Percentiles rank a stretch among this genome's conserved stretches.
Evolutionary conservation across 2,888 invertebrate species (phyloP).

Genomic region (Cheiracanthium punctorium): DNA sequence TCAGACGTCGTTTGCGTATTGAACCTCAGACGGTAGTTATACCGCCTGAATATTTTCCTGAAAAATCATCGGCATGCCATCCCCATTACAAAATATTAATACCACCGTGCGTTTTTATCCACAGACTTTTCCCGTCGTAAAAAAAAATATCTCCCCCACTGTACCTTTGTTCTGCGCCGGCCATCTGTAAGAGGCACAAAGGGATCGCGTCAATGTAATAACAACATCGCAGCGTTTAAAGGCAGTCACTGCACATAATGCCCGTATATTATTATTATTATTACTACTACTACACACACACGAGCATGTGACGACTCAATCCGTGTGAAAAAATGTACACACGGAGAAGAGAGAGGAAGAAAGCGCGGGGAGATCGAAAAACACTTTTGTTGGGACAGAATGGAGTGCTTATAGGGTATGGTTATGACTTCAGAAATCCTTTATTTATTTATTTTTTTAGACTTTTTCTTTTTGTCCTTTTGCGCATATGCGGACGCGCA

Average conservation of each 20-base stretch:
- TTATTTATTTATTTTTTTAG: no score
- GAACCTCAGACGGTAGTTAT: no score
- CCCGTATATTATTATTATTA: constrained; percentile 1
- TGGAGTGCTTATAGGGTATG: not conserved
- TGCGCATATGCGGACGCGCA: not conserved
- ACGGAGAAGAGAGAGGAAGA: no score
- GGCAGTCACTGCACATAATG: not conserved
- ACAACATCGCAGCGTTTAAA: constrained; percentile 3
- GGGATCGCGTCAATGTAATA: not conserved
- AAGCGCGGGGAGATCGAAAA: not conserved
- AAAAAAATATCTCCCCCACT: not conserved
- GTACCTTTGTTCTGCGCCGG: constrained; percentile 8
- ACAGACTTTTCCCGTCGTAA: not conserved
- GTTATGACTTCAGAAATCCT: no score
- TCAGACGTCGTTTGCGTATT: no score
- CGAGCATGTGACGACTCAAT: constrained; percentile 13
- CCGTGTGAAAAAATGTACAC: constrained; percentile 5
- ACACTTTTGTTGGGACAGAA: constrained; percentile 6
- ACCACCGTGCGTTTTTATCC: not conserved
- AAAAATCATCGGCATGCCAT: constrained; percentile 8
- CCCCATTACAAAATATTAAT: not conserved
- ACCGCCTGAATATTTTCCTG: not conserved
- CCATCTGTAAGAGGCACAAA: not conserved
- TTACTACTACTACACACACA: not conserved
- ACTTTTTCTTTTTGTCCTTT: not conserved